phyloP scores from a whole-genome alignment of 2,888 invertebrate species.

The Pachliopta kotzebuea region DNA sequence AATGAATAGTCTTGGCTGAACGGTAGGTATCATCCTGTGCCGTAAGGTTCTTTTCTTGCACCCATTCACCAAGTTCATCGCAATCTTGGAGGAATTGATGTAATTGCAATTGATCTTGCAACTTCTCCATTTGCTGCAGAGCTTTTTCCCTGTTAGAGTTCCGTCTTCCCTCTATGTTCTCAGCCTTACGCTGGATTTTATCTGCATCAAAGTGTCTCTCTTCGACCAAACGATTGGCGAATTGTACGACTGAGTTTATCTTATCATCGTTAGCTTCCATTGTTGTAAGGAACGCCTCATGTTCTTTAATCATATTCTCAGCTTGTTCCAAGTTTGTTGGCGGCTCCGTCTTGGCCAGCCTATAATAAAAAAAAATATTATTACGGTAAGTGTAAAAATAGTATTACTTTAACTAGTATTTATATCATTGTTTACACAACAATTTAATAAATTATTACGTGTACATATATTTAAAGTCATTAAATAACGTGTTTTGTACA shows the following conservation, averaged over 20 bases:
- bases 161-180: conserved; percentile 94
- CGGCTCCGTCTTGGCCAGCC: conserved; percentile 96
- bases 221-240: conserved; percentile 93
- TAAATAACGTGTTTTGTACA: too few relatives aligned
- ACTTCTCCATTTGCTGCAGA: conserved; percentile 92
- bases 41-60: conserved; percentile 98
- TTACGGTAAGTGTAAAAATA: background rate
- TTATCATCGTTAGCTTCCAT: conserved; percentile 99
- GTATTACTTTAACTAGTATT: background rate
- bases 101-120: conserved; percentile 95
- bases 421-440: too few relatives aligned
- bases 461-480: too few relatives aligned
- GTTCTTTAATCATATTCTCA: conserved; percentile 97
- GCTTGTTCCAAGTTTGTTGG: conserved; percentile 98
- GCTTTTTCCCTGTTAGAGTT: conserved; percentile 95
- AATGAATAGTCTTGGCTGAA: conserved; percentile 99
- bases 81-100: conserved; percentile 98
- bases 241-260: conserved; percentile 97
- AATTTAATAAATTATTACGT: too few relatives aligned
- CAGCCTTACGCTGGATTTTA: conserved; percentile 97
- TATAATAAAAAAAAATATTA: conserved; percentile 33
- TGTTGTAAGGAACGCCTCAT: conserved; percentile 99
- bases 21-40: conserved; percentile 99
- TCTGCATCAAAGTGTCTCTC: conserved; percentile 98
- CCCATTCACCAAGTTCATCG: conserved; percentile 99